phyloP scores from a whole-genome alignment of 2,113 vertebrate species.

The Calypte anna region DNA sequence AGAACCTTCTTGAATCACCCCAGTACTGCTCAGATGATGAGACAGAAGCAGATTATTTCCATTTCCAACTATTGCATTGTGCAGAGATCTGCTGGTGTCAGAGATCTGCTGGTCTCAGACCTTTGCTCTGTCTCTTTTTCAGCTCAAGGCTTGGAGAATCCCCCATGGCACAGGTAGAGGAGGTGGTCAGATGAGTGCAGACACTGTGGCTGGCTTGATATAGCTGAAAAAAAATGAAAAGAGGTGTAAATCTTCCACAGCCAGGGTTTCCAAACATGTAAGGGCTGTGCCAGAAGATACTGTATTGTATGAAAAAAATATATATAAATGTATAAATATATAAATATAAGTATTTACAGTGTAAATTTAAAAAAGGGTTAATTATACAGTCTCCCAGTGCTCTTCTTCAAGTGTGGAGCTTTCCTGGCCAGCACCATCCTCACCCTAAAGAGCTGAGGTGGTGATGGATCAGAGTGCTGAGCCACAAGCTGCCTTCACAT shows the following conservation, averaged over 20 bases:
- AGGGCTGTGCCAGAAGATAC: neutral
- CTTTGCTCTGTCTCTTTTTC: neutral
- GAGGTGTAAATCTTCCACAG: neutral
- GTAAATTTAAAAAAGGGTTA: neutral
- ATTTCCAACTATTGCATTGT: neutral
- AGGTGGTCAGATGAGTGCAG: neutral
- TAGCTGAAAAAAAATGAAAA: neutral
- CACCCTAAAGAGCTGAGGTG: neutral
- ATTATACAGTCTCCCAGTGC: neutral
- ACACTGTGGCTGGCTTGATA: neutral
- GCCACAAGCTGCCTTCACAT: neutral
- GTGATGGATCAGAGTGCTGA: neutral
- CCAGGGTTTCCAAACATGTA: neutral
- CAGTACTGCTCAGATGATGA: neutral
- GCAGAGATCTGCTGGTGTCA: rapidly evolving
- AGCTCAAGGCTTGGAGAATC: neutral
- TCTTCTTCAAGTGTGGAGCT: neutral
- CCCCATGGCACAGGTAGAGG: neutral
- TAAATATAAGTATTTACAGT: neutral
- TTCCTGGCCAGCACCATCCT: neutral
- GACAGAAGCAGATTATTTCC: neutral
- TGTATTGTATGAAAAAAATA: neutral
- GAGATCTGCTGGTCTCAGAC: neutral
- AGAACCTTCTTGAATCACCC: neutral
- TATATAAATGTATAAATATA: too few relatives aligned